These are phyloP conservation scores for Zaprionus bogoriensis DNA, from an alignment of 2,888 invertebrate genomes.

Conservation along the genomic window DNA sequence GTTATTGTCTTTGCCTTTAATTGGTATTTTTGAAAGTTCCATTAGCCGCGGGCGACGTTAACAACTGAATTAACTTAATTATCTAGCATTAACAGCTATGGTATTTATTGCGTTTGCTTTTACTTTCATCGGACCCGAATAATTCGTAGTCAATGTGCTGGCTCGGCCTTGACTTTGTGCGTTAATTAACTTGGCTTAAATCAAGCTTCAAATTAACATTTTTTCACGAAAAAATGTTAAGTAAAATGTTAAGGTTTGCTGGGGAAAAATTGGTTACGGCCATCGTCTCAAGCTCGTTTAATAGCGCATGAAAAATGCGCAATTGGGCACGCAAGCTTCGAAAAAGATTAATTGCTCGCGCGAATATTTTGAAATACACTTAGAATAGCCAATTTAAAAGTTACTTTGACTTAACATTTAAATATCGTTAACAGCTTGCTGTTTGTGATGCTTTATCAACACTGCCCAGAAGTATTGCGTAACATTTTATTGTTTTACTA, in stretches of 20 bases:
- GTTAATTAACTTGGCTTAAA: constrained; percentile 48
- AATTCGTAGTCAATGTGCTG: constrained; percentile 12
- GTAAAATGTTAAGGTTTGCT: not conserved
- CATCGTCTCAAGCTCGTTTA: constrained; percentile 30
- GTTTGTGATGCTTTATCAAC: not conserved
- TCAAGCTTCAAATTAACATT: constrained; percentile 14
- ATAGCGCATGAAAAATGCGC: constrained; percentile 21
- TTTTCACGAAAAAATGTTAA: constrained; percentile 2
- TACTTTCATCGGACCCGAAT: constrained; percentile 45
- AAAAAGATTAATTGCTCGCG: constrained; percentile 21
- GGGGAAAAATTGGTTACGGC: constrained; percentile 17
- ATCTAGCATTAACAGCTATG: constrained; percentile 19
- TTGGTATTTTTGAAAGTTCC: constrained; percentile 51
- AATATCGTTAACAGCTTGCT: too few relatives aligned
- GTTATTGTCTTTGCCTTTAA: constrained; percentile 11
- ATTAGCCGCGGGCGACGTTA: constrained; percentile 37
- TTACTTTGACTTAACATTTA: too few relatives aligned
- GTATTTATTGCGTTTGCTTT: constrained; percentile 49
- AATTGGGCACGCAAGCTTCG: constrained; percentile 10
- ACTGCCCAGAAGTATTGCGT: not conserved
- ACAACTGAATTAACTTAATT: constrained; percentile 59
- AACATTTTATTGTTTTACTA: not conserved
- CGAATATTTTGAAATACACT: not conserved
- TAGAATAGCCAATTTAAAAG: not conserved
- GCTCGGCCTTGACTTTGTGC: constrained; percentile 50